phyloP scores from a whole-genome alignment of 2,797 vertebrate genomes.

The Triplophysa yarkandensis region DNA sequence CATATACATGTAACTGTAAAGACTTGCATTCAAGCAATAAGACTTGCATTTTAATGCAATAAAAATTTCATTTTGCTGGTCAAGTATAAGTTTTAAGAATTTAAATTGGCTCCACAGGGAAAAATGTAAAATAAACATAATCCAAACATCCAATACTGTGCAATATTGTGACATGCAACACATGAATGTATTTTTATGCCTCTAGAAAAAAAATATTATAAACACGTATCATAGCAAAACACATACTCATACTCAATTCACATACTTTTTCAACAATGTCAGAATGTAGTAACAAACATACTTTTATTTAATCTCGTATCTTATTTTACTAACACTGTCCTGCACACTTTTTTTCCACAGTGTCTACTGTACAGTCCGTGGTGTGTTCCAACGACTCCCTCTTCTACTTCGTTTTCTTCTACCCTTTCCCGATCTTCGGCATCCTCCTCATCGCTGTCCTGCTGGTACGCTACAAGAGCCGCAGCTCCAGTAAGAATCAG shows the following conservation, averaged over 20 bases:
- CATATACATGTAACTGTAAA: too few species aligned
- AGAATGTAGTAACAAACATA: too few species aligned
- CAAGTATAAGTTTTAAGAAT: too few species aligned
- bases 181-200: too few species aligned
- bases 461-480: conserved; percentile 91
- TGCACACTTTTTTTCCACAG: conserved; percentile 65
- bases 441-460: conserved; percentile 94
- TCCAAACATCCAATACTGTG: too few species aligned
- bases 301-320: neutral
- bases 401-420: conserved; percentile 99
- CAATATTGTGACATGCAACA: too few species aligned
- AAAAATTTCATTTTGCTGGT: too few species aligned
- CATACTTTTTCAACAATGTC: neutral
- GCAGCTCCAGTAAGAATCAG: conserved; percentile 89
- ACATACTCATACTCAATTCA: neutral
- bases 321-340: conserved; percentile 6
- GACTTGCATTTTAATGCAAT: too few species aligned
- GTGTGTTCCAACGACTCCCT: conserved; percentile 94
- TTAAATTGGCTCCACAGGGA: too few species aligned
- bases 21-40: too few species aligned
- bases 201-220: neutral
- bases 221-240: neutral
- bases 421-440: conserved; percentile 96
- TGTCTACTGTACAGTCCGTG: conserved; percentile 86
- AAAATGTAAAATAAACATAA: too few species aligned